A percentile compares a stretch with the other conserved stretches of the same genome.
These are phyloP conservation scores for Monomorium pharaonis DNA, from an alignment of 1,140 invertebrate species.

Conservation along the genomic window DNA sequence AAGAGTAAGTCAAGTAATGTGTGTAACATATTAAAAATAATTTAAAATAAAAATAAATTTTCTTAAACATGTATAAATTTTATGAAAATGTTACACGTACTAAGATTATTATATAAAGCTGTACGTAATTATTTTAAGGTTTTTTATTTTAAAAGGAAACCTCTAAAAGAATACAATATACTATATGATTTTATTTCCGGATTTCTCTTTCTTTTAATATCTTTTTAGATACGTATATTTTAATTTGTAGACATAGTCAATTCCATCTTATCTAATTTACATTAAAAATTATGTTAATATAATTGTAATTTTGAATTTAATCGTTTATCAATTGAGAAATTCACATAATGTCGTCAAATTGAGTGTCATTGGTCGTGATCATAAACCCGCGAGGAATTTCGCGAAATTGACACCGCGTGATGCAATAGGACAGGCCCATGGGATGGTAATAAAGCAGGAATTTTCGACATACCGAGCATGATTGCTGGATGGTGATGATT, in stretches of 20 bases:
- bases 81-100: background rate
- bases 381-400: conserved; percentile 56
- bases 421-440: conserved; percentile 37
- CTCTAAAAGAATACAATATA: background rate
- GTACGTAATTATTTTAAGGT: background rate
- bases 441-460: conserved; percentile 49
- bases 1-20: background rate
- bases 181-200: background rate
- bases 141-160: background rate
- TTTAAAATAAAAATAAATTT: background rate
- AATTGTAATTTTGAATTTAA: conserved; percentile 8
- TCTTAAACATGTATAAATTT: background rate
- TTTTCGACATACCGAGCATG: conserved; percentile 55
- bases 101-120: background rate
- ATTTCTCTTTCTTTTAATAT: background rate
- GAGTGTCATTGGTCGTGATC: conserved; percentile 40
- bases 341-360: conserved; percentile 41
- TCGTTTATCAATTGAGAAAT: conserved; percentile 31
- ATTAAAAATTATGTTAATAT: background rate
- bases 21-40: background rate
- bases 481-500: conserved; percentile 51
- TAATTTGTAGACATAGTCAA: background rate
- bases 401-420: conserved; percentile 48
- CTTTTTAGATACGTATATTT: background rate
- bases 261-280: background rate